A percentile compares a stretch with the other conserved stretches of the same genome.
phyloP scores from a whole-genome alignment of 2,888 invertebrate genomes.

The Aspidiotus destructor region DNA sequence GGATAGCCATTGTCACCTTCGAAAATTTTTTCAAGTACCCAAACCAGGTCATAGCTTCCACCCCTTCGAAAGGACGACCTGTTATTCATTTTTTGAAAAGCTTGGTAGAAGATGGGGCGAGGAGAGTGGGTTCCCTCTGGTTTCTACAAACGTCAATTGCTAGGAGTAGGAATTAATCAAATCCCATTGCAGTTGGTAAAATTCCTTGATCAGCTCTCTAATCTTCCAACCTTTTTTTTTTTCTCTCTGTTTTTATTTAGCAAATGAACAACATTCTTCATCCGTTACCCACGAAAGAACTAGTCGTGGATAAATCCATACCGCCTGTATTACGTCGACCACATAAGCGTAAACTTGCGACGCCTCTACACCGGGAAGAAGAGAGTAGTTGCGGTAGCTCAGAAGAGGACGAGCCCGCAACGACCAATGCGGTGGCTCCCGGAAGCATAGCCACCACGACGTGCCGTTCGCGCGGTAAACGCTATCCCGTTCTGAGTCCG shows the following conservation, averaged over 20 bases:
- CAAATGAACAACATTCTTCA: slow-evolving; percentile 29
- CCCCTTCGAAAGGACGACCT: no score
- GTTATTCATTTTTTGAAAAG: no score
- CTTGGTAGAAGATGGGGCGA: no score
- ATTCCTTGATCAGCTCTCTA: background rate
- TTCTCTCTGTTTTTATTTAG: slow-evolving; percentile 1
- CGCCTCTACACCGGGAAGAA: slow-evolving; percentile 44
- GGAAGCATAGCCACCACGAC: slow-evolving; percentile 46
- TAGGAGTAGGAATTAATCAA: no score
- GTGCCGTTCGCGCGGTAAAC: slow-evolving; percentile 40
- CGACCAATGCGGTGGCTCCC: slow-evolving; percentile 45
- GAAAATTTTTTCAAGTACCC: no score
- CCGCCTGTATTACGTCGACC: slow-evolving; percentile 42
- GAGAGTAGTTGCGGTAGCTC: slow-evolving; percentile 39
- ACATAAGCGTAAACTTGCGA: slow-evolving; percentile 51
- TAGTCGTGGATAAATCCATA: slow-evolving; percentile 20
- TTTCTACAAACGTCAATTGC: no score
- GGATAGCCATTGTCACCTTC: no score
- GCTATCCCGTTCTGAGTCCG: slow-evolving; percentile 47
- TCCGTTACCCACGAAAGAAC: slow-evolving; percentile 30
- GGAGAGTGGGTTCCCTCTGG: no score
- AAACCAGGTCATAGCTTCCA: no score
- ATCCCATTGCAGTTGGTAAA: no score
- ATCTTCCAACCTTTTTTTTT: background rate
- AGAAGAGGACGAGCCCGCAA: slow-evolving; percentile 49